Conservation (phyloP, 2,888 invertebrate genomes). For the Rotaria sp. region DNA sequence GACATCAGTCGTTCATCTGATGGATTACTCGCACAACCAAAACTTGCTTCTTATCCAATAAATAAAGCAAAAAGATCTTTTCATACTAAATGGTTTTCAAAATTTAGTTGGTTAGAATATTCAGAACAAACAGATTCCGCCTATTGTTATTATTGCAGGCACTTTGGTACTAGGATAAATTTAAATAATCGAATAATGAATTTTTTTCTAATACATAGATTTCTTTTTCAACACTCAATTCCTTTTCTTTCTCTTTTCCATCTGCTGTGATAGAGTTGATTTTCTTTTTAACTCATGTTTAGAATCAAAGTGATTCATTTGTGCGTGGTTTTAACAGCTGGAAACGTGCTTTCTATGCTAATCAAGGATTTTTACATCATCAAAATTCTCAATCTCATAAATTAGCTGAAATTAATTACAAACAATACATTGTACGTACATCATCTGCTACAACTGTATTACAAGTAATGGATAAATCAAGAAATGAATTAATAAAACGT, state of each 20-base stretch:
- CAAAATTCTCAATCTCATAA: background rate
- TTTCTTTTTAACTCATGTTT: background rate
- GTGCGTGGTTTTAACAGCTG: background rate
- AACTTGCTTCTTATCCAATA: no score
- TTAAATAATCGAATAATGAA: background rate
- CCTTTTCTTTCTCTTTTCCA: background rate
- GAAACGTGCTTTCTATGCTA: background rate
- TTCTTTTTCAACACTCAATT: background rate
- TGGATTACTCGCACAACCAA: no score
- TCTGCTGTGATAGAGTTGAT: background rate
- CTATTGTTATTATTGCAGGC: background rate
- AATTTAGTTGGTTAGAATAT: background rate
- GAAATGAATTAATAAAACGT: background rate
- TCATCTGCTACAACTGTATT: background rate
- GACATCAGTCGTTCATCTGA: no score
- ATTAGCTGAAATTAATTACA: background rate
- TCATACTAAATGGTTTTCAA: no score
- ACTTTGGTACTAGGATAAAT: background rate
- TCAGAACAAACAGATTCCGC: background rate
- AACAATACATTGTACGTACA: background rate
- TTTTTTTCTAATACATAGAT: background rate
- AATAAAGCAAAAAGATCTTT: no score
- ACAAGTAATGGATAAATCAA: background rate
- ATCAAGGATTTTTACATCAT: background rate
- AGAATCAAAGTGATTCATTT: conserved; percentile 10